Percentiles rank a stretch among this genome's conserved stretches.
Conservation (phyloP, 2,888 invertebrate species). For the Acanthacorydalis orientalis region DNA sequence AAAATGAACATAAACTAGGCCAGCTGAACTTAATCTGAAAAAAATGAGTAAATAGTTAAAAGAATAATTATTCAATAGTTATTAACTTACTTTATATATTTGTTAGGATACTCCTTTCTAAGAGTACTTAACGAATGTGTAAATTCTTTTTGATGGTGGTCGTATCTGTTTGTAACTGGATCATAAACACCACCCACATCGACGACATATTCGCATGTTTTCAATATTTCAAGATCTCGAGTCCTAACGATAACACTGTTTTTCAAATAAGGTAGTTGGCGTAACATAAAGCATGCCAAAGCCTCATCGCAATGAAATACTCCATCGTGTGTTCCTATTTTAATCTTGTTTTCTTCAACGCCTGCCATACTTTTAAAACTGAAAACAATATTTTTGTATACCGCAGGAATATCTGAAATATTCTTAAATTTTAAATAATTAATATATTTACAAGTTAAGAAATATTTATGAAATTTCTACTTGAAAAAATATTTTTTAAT, state of each 20-base stretch:
- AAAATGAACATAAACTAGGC: slow-evolving; percentile 78
- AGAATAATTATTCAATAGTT: slow-evolving; percentile 14
- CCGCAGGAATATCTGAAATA: neutral
- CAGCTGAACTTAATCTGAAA: slow-evolving; percentile 83
- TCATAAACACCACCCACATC: slow-evolving; percentile 87
- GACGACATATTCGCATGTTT: slow-evolving; percentile 80
- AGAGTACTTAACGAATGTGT: slow-evolving; percentile 46
- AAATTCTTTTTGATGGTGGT: slow-evolving; percentile 85
- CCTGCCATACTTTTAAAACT: neutral
- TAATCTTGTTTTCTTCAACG: slow-evolving; percentile 13
- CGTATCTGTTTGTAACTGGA: slow-evolving; percentile 58
- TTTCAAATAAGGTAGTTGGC: slow-evolving; percentile 59
- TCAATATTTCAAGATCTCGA: slow-evolving; percentile 40
- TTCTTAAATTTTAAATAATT: too few relatives aligned
- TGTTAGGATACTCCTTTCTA: slow-evolving; percentile 39
- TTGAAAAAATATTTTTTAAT: too few relatives aligned
- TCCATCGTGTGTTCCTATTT: slow-evolving; percentile 65
- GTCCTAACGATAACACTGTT: slow-evolving; percentile 65
- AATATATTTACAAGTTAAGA: too few relatives aligned
- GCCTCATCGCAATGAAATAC: slow-evolving; percentile 89
- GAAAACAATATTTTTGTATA: neutral
- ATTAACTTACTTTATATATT: slow-evolving; percentile 35
- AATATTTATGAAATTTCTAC: too few relatives aligned
- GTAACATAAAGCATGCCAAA: slow-evolving; percentile 85
- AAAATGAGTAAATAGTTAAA: slow-evolving; percentile 1